Conservation (phyloP, 2,113 vertebrate species). For the Xenus cinereus region DNA sequence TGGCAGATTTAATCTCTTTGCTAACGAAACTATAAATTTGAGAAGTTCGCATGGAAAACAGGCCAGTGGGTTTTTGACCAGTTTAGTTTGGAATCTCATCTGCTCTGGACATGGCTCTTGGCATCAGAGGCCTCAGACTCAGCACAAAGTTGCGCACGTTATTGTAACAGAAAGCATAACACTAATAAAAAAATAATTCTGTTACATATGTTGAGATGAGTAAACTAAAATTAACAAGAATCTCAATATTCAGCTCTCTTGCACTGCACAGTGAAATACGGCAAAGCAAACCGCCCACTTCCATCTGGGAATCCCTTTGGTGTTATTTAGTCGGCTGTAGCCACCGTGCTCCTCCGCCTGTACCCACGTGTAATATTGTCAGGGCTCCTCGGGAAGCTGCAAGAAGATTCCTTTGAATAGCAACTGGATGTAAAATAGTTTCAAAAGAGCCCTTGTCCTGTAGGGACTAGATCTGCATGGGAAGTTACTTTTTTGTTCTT, state of each 20-base stretch:
- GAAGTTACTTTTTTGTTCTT: conserved; percentile 55
- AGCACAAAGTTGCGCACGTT: background rate
- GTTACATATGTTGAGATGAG: rapidly evolving
- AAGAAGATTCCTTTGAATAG: background rate
- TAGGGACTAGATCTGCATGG: conserved; percentile 9
- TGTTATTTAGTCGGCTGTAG: background rate
- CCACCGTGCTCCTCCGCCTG: background rate
- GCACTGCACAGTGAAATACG: rapidly evolving
- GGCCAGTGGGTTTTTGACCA: background rate
- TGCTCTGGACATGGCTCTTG: background rate
- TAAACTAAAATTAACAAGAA: rapidly evolving
- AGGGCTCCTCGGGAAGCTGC: conserved; percentile 13
- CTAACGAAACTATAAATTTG: background rate
- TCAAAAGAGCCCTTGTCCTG: conserved; percentile 48
- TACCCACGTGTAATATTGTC: background rate
- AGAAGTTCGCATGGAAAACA: rapidly evolving
- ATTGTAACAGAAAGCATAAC: rapidly evolving
- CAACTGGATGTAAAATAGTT: background rate
- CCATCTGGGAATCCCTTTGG: background rate
- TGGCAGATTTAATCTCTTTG: background rate
- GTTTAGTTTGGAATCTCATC: background rate
- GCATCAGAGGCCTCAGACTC: background rate
- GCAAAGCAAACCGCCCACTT: background rate
- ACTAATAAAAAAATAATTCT: rapidly evolving
- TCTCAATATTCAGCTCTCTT: background rate